Evolutionary conservation across 2,888 invertebrate species (phyloP).

Genomic region (Hirtodrosophila duncani): DNA sequence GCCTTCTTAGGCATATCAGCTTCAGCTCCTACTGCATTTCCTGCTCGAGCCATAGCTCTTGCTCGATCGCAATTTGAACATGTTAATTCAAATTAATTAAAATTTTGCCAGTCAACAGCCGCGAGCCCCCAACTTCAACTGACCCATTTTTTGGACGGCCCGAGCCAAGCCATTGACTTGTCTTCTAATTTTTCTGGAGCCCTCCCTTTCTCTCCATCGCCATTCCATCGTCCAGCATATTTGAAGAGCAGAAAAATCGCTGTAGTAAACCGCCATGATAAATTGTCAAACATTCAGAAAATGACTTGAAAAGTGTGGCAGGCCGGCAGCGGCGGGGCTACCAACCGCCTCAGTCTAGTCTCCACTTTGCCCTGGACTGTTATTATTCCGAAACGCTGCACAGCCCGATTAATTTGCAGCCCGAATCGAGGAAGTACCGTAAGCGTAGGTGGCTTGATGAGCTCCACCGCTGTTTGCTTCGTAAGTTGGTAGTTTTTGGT

Average conservation of each 20-base stretch:
- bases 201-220: not conserved
- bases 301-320: constrained; percentile 65
- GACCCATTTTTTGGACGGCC: constrained; percentile 41
- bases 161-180: constrained; percentile 48
- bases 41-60: constrained; percentile 29
- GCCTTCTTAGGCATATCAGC: constrained; percentile 63
- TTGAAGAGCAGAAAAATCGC: constrained; percentile 40
- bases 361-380: constrained; percentile 17
- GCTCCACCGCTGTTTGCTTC: constrained; percentile 38
- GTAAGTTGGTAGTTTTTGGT: constrained; percentile 29
- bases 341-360: constrained; percentile 19
- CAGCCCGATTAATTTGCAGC: constrained; percentile 61
- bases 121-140: constrained; percentile 22
- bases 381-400: constrained; percentile 41
- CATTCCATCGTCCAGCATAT: too few relatives aligned
- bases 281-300: constrained; percentile 56
- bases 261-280: constrained; percentile 42
- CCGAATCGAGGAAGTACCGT: constrained; percentile 50
- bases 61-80: constrained; percentile 35
- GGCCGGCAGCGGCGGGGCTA: constrained; percentile 30
- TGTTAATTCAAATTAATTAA: constrained; percentile 70
- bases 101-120: constrained; percentile 33
- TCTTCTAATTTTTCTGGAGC: constrained; percentile 8
- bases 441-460: constrained; percentile 69
- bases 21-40: constrained; percentile 14